Base-by-base conservation (phyloP, 2,113 vertebrate genomes). In the Pelecanus crispus region DNA sequence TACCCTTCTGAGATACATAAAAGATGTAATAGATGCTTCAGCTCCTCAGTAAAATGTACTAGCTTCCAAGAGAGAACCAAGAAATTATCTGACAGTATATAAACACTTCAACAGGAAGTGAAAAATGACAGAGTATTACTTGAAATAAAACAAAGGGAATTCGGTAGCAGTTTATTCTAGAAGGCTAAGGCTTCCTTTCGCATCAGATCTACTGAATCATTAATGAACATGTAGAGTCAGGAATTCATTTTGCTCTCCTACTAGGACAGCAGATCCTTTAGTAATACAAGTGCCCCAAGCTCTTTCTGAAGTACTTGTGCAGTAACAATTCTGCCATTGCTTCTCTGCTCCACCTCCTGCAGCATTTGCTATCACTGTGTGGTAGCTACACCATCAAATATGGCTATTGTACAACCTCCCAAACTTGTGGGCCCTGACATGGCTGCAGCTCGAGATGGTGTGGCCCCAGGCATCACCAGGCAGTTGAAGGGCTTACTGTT, bases 1-100 rank as follows among this genome's bases (percentile, higher is more conserved):
- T 91, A 84, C 47, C 47, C 88, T 94, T 96, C 66, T 89, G 92
- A 88, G 94, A 91, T 72, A 72, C 70, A 95, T 94, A 94, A 94
- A 96, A 87, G 62, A 94, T 66, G n/a, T 87, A 94, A 89, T 42
- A 62, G 80, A 86, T 88, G 70, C 77, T 94, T 96, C 55, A 81
- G 58, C 49, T 91, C 53, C 71, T 50, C 62, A 55, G 61, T 77
- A 91, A 92, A 95, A 88, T 80, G 86, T 56, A 53, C n/a, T 58
- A 72, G 79, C 45, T 89, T 96, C 50, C 71, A 87, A 68, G 61
- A 92, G 66, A 96, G 66, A 94, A 90, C 9, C n/a, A 96, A 91
- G 81, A 91, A 85, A 94, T 89, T 92, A 87, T 80, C 86, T 94
- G 86, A 85, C 66, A 72, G 44, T 72, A 73, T 81, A 87, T 65